Base-by-base conservation (phyloP, 53 echinoderm and acorn worm species). In the Apostichopus leukothele region DNA sequence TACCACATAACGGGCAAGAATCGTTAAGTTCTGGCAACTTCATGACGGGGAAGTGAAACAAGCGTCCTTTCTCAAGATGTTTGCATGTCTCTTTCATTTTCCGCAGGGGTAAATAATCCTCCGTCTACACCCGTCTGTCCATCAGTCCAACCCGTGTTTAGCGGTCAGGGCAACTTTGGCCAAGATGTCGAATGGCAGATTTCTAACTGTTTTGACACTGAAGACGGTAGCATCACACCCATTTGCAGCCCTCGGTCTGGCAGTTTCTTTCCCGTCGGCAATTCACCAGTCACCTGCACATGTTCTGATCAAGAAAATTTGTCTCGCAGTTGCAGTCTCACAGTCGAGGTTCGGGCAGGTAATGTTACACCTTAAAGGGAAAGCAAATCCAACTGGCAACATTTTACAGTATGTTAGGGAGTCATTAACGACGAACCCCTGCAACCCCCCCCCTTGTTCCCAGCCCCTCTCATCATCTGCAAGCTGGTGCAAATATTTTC, bases 311-410 rank as follows among this genome's bases (percentile, higher is more conserved):
- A 8, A 19, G 51, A 54, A 53, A 52, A 52, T 10, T 54, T 79
- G 19, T n/a, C 79, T 5, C 71, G 71, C 6, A 79, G 79, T 79
- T 79, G 79, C 5, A 53, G 20, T 79, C 52, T 79, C 53, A 79
- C 12, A 4, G 79, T 54, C 7, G 54, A 53, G 16, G 79, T 79
- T 52, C 3, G 6, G 4, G 52, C 52, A 53, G 53, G 79, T 79
- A 20, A 79, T 13, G 18, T 57, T 39, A 39, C 39, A 39, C 39
- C 39, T 39, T 39, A 39, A 39, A 39, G 39, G 39, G 39, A 39
- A 39, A 39, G 39, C 39, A 39, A 39, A 39, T 39, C 39, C 39
- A 39, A 39, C 39, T 39, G 39, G 39, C 39, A 39, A 39, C 39
- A 39, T 39, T 39, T 39, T 3, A 39, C 39, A 39, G 39, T 39